Percentiles rank a stretch among this genome's conserved stretches.
phyloP scores from a whole-genome alignment of 2,113 vertebrate species.

The Cisticola juncidis region DNA sequence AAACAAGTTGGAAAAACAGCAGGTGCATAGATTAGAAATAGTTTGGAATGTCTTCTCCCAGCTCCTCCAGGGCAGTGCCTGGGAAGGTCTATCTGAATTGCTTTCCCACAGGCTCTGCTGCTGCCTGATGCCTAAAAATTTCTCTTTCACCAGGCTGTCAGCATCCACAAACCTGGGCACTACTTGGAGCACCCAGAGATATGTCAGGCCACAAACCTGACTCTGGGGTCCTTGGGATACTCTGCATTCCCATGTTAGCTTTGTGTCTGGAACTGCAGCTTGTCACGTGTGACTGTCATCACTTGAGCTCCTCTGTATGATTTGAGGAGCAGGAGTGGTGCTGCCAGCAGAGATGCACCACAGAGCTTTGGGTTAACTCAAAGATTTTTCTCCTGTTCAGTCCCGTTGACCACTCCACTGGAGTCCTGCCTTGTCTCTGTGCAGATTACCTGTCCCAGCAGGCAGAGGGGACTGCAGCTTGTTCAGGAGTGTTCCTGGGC shows the following conservation, averaged over 20 bases:
- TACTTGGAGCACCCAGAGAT: background rate
- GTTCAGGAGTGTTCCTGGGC: background rate
- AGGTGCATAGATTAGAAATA: no score
- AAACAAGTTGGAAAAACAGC: no score
- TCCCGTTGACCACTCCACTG: accelerated
- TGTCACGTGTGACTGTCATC: accelerated
- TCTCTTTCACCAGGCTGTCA: no score
- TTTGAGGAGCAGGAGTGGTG: background rate
- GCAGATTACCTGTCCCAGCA: background rate
- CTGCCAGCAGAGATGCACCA: background rate
- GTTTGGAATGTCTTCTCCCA: no score
- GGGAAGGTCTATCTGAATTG: no score
- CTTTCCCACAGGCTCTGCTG: no score
- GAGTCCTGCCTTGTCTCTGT: background rate
- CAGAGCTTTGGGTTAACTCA: background rate
- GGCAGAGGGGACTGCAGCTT: background rate
- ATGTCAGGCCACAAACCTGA: background rate
- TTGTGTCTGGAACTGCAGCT: background rate
- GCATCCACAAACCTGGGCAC: no score
- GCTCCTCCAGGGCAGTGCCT: no score
- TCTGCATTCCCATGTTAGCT: background rate
- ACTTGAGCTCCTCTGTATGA: accelerated
- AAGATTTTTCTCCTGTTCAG: background rate
- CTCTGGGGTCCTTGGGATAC: background rate
- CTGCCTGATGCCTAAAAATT: no score